Percentiles rank a stretch among this genome's conserved stretches.
Evolutionary conservation across 2,888 invertebrate species (phyloP).

Genomic region (Balanococcus diminutus): DNA sequence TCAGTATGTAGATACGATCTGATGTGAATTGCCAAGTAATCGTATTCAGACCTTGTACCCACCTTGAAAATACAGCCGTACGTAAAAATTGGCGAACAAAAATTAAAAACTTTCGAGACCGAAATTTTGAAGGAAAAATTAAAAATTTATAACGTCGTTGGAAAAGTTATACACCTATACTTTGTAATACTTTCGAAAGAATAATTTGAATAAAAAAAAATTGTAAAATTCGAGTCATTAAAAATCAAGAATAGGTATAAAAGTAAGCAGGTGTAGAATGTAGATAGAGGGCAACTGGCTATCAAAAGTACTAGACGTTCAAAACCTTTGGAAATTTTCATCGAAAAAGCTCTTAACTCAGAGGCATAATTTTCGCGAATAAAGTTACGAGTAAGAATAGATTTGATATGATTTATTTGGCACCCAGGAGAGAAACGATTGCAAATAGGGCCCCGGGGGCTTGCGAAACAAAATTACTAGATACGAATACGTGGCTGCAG

Average conservation of each 20-base stretch:
- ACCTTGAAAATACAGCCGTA: too few relatives aligned
- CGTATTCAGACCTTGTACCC: too few relatives aligned
- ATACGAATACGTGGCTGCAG: neutral
- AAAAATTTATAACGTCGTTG: too few relatives aligned
- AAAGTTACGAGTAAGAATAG: conserved; percentile 14
- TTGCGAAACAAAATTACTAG: conserved; percentile 26
- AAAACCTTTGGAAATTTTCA: neutral
- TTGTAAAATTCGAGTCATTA: neutral
- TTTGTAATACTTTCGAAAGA: too few relatives aligned
- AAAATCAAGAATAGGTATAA: neutral
- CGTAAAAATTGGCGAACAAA: too few relatives aligned
- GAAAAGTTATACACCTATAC: neutral
- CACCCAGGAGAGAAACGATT: conserved; percentile 9
- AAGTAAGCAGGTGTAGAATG: neutral
- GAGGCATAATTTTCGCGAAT: neutral
- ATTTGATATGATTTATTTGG: conserved; percentile 20
- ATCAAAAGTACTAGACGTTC: neutral
- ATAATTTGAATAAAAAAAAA: too few relatives aligned
- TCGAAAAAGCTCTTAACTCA: neutral
- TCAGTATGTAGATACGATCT: too few relatives aligned
- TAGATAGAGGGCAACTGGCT: neutral
- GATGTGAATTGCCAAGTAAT: neutral
- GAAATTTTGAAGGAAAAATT: too few relatives aligned
- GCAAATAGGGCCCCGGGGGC: conserved; percentile 19
- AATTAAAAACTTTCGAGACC: too few relatives aligned